Conservation (phyloP, 2,888 invertebrate genomes). For the Chrysolina haemoptera region DNA sequence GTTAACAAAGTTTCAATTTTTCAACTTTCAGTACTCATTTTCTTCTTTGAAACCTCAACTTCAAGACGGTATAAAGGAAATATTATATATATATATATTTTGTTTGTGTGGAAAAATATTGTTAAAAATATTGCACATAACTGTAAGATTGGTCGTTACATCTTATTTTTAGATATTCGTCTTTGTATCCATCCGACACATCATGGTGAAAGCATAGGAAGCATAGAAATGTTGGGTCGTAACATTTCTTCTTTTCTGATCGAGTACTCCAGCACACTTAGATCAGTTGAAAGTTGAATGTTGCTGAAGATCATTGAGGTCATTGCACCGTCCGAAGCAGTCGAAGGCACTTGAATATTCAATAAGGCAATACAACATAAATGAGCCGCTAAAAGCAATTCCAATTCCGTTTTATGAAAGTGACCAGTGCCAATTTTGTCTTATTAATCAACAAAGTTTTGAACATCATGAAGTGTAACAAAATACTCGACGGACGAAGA, state of each 20-base stretch:
- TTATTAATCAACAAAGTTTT: neutral
- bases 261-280: constrained; percentile 18
- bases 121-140: too few species aligned
- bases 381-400: constrained; percentile 17
- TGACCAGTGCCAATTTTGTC: constrained; percentile 1
- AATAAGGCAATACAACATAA: constrained; percentile 15
- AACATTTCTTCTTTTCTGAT: neutral
- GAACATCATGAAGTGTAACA: neutral
- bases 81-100: too few species aligned
- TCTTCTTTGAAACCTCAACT: too few species aligned
- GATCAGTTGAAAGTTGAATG: constrained; percentile 11
- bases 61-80: too few species aligned
- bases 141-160: neutral
- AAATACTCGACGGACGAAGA: neutral
- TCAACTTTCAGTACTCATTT: too few species aligned
- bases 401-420: constrained; percentile 19
- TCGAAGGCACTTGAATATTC: constrained; percentile 20
- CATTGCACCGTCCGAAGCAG: constrained; percentile 15
- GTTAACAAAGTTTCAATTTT: too few species aligned
- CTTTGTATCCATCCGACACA: neutral
- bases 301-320: constrained; percentile 14
- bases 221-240: too few species aligned
- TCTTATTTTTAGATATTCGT: neutral
- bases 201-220: constrained; percentile 4
- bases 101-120: too few species aligned